Base-by-base conservation (phyloP, 1,140 invertebrate genomes). In the Zaprionus capensis region DNA sequence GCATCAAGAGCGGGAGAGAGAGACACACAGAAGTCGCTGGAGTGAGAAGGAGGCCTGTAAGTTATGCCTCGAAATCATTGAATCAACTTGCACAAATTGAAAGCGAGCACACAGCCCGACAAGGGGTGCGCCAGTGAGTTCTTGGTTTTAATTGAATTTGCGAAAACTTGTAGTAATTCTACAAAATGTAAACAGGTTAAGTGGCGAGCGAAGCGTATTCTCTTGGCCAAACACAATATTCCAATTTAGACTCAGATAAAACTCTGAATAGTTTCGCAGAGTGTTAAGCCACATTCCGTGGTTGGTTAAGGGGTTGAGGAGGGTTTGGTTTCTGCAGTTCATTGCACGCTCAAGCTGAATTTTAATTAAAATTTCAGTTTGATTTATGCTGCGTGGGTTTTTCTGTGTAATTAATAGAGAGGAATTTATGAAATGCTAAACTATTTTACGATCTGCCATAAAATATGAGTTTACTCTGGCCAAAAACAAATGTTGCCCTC, bases 11-110 rank as follows among this genome's bases (percentile, higher is more conserved):
- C 2, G n/a, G 2, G 41, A 17, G n/a, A 11, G 22, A 41, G 14
- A 61, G 36, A 5, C 4, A 51, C 28, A 31, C 28, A 31, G 28
- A 31, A 31, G 28, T 7, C 5, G 28, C 1, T 20, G n/a, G 20
- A 20, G 62, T 28, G 28, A 49, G 44, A 34, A 17, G 14, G 24
- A 56, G 53, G 53, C 22, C 26, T 56, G 14, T 28, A 46, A 58
- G 53, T 67, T 67, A 67, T 67, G 65, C 57, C 53, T 67, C n/a
- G 38, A 46, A 46, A 41, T 58, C 11, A 67, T 49, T 58, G 65
- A 67, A 66, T 66, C 53, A 67, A 67, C 38, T 58, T 44, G 41
- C 56, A 67, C 22, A 67, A 67, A 58, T 58, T 67, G 65, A 67
- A 67, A 44, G 64, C 26, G 49, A 46, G 41, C 31, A 4, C 24